These are phyloP conservation scores for Mylabris sibirica DNA, from an alignment of 2,888 invertebrate species.

Conservation along the genomic window DNA sequence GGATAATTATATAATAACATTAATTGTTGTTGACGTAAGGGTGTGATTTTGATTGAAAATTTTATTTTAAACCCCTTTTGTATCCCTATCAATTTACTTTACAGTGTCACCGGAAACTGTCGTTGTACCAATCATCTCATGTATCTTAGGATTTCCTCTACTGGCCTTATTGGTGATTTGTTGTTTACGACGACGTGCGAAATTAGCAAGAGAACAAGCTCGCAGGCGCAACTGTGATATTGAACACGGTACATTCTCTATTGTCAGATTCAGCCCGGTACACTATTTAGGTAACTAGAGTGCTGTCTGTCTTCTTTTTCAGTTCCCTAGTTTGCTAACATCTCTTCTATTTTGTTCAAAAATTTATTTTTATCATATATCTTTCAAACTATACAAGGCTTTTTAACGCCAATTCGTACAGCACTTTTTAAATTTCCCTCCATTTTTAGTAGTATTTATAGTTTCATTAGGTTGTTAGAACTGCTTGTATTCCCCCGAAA, in stretches of 20 bases:
- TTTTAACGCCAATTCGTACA: neutral
- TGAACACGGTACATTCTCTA: constrained; percentile 83
- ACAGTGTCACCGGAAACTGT: constrained; percentile 88
- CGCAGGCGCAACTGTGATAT: constrained; percentile 81
- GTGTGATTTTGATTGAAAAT: too few relatives aligned
- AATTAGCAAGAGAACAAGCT: constrained; percentile 83
- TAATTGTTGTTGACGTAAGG: neutral
- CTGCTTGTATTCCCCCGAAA: neutral
- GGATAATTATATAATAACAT: too few relatives aligned
- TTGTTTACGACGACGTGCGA: constrained; percentile 82
- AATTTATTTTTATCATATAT: constrained; percentile 27
- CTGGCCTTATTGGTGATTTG: constrained; percentile 87
- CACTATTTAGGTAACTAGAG: constrained; percentile 72
- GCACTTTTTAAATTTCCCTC: neutral
- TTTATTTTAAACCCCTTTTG: too few relatives aligned
- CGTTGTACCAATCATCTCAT: constrained; percentile 87
- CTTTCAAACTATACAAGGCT: constrained; percentile 17
- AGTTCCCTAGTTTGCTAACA: constrained; percentile 32
- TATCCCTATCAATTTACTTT: constrained; percentile 46
- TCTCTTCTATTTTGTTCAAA: constrained; percentile 25
- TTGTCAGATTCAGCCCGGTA: constrained; percentile 79
- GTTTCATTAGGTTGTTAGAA: neutral
- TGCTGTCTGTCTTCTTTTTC: constrained; percentile 30
- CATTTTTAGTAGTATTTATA: neutral
- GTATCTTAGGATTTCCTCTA: constrained; percentile 88